Evolutionary conservation across 2,888 invertebrate genomes (phyloP), one percentile per base, ranked within the genome.

Genomic region (Philonicus albiceps): DNA sequence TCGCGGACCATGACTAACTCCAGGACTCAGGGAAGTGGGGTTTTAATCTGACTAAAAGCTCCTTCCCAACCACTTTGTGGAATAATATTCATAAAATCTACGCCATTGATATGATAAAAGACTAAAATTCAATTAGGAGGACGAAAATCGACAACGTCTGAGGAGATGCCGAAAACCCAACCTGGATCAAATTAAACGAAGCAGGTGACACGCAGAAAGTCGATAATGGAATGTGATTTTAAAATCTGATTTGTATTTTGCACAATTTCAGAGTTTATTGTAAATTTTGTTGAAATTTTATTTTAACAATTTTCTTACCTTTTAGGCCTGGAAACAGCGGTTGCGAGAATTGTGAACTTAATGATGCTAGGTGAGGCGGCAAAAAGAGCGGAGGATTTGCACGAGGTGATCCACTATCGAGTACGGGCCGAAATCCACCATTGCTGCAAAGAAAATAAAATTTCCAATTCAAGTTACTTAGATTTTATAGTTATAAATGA

Each of bases 271-370:
- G 64, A 27, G 64, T n/a, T 64, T 22, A 3, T n/a, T 16, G 16
- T 49, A 49, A 49, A 49, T 49, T 49, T 49, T 49, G 0, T 49
- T n/a, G n/a, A 49, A 27, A 19, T 64, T 8, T 6, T 1, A 64
- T 27, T 64, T 11, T 7, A 11, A 27, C 1, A 22, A 13, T 83
- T 64, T 64, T 22, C 91, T 93, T 93, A 96, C 96, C 96, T 96
- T 96, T 96, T 88, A 96, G 93, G 86, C 94, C 93, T 85, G 96
- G 95, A 92, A 97, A 97, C 89, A 97, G 94, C 7, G 97, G 97
- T 89, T 97, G 97, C 85, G 95, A 94, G 93, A 97, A 95, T 93
- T 95, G 94, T 89, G 96, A 95, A 83, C 96, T 93, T 88, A 95
- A 93, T 1, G 95, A 95, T 72, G 94, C 95, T 90, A 97, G 93